phyloP scores from a whole-genome alignment of 2,888 invertebrate species.

The Dryadula phaetusa region DNA sequence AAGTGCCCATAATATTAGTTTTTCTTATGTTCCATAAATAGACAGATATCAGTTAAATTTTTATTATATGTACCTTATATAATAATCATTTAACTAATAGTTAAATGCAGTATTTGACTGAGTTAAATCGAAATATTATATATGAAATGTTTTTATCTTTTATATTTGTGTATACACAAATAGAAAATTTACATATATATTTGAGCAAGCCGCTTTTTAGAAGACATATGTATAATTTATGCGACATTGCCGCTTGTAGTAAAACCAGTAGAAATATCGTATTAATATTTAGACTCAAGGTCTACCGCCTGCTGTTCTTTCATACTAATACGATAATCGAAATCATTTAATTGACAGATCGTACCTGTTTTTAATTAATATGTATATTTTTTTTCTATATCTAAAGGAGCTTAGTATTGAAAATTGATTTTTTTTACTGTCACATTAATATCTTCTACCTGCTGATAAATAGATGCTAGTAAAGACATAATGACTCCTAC shows the following conservation, averaged over 20 bases:
- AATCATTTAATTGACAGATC: slow-evolving; percentile 33
- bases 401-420: slow-evolving; percentile 9
- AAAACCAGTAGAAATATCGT: slow-evolving; percentile 40
- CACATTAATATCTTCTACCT: slow-evolving; percentile 28
- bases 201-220: background rate
- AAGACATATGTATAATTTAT: slow-evolving; percentile 23
- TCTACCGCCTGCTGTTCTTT: slow-evolving; percentile 38
- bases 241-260: slow-evolving; percentile 38
- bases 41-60: too few species aligned
- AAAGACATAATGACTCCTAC: slow-evolving; percentile 20
- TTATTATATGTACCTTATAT: too few species aligned
- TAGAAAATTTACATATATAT: slow-evolving; percentile 9
- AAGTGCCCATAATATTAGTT: too few species aligned
- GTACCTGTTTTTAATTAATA: slow-evolving; percentile 38
- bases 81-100: too few species aligned
- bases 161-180: background rate
- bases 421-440: slow-evolving; percentile 35
- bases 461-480: slow-evolving; percentile 31
- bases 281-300: slow-evolving; percentile 39
- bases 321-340: slow-evolving; percentile 35
- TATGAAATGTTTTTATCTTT: too few species aligned
- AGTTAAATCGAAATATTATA: too few species aligned
- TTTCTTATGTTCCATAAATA: too few species aligned
- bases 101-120: too few species aligned
- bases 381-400: slow-evolving; percentile 20